phyloP scores from a whole-genome alignment of 2,888 invertebrate genomes.

The Cantharis rufa region DNA sequence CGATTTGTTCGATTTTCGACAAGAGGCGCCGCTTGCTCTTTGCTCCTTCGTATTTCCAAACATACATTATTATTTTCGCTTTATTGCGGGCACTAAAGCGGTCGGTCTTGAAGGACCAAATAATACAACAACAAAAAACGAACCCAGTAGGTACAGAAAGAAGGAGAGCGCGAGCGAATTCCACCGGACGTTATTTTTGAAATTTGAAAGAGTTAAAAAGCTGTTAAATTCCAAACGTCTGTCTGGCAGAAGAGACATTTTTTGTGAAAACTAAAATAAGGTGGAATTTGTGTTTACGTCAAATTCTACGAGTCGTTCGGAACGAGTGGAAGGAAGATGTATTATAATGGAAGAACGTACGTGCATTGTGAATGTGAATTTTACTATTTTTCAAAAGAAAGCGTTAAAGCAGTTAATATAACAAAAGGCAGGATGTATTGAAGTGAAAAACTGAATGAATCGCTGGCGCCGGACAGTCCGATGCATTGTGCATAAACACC shows the following conservation, averaged over 20 bases:
- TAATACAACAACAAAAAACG: slow-evolving; percentile 17
- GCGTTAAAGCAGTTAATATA: slow-evolving; percentile 25
- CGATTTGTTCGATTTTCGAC: slow-evolving; percentile 21
- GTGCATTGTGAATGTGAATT: slow-evolving; percentile 19
- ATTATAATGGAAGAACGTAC: neutral
- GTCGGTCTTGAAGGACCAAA: slow-evolving; percentile 17
- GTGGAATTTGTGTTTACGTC: neutral
- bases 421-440: slow-evolving; percentile 36
- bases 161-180: neutral
- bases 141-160: neutral
- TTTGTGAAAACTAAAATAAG: neutral
- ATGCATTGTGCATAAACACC: slow-evolving; percentile 36
- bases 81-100: slow-evolving; percentile 30
- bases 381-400: slow-evolving; percentile 33
- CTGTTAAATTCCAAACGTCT: neutral
- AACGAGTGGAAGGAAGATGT: slow-evolving; percentile 1
- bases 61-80: slow-evolving; percentile 4
- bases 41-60: no score
- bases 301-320: neutral
- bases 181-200: neutral
- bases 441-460: slow-evolving; percentile 36
- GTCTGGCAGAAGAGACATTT: neutral
- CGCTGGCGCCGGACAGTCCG: slow-evolving; percentile 38
- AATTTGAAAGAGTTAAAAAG: neutral
- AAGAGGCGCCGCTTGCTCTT: slow-evolving; percentile 11